Evolutionary conservation across 2,113 vertebrate genomes (phyloP), one percentile per base, ranked within the genome.

Genomic region (Xenus cinereus): DNA sequence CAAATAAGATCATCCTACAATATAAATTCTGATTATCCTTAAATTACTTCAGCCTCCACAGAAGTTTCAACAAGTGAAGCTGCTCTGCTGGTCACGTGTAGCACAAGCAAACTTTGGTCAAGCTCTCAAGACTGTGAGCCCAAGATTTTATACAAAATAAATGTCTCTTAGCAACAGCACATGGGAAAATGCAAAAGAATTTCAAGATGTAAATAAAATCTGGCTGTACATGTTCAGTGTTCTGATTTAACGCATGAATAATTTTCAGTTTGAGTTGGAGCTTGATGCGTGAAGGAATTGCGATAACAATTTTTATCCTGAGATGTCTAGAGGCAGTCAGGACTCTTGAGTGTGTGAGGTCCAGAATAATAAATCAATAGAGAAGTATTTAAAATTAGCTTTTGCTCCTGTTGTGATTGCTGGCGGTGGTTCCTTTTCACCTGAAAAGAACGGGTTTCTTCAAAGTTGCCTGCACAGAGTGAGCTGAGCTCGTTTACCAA

Each of bases 151-250:
- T 45, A 67, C 9, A 15, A 84, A 85, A 9, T n/a, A 19, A 23
- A 5, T 69, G 33, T 84, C 26, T 95, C 30, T 73, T 59, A 37
- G 63, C 37, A 76, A 82, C 16, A 90, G 62, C 41, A 62, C 0
- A 0, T 77, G 54, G 76, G 32, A 92, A 94, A 94, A 90, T 27
- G 21, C 17, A 46, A 4, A 53, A 33, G 79, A 5, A 53, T 67
- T 89, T 75, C 66, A 59, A 64, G 39, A 64, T 72, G 57, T 59
- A 91, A 98, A 97, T 96, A 93, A 97, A 98, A 87, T 50, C 57
- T 90, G 39, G 2, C 51, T 87, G 8, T 79, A 53, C 51, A 5
- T 32, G 23, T 69, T 68, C 46, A 28, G 43, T 76, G 74, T 62
- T 54, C 46, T n/a, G 71, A 24, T 83, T 88, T 80, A 41, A 92